Evolutionary conservation across 2,888 invertebrate species (phyloP), one percentile per base, ranked within the genome.

Genomic region (Steinernema carpocapsae): DNA sequence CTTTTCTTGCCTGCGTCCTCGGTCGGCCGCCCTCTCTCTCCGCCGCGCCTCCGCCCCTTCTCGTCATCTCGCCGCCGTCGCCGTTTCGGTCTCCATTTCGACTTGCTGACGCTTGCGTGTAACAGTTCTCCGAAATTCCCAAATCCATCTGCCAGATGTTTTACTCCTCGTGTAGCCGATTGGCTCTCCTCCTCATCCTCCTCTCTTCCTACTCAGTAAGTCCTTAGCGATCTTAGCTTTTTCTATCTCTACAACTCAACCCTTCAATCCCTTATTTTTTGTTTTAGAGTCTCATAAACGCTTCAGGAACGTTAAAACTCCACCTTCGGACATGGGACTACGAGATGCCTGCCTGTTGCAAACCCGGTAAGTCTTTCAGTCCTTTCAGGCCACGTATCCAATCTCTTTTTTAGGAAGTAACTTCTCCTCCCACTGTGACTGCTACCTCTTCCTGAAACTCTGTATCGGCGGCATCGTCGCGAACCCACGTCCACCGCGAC

Each of bases 151-250:
- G 26, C 64, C 37, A 37, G 26, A 64, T 64, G 64, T 32, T 64
- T 37, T 10, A 3, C 64, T 22, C 64, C 64, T 26, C 29, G 1
- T 7, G 32, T 32, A 26, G 64, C 29, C 64, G 64, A 26, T 32
- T 64, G 64, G 64, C 64, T 14, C 64, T 64, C 6, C 64, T 64
- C 32, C 37, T 64, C 64, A 64, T 64, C 64, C 64, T 64, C 64
- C 64, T 64, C 29, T 64, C 64, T 17, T 64, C 64, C 64, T 64
- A 64, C 64, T 64, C 64, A 32, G 64, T 64, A 29, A 64, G 64
- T 64, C 64, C 64, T 14, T 17, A 17, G 64, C 19, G 10, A n/a
- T 24, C 52, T 24, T n/a, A n/a, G n/a, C n/a, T n/a, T n/a, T 52
- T 22, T 22, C 4, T 48, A 19, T 17, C 48, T 19, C 48, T 48